A percentile compares a stretch with the other conserved stretches of the same genome.
Conservation (phyloP, 2,888 invertebrate genomes). For the Athripsodes cinereus region DNA sequence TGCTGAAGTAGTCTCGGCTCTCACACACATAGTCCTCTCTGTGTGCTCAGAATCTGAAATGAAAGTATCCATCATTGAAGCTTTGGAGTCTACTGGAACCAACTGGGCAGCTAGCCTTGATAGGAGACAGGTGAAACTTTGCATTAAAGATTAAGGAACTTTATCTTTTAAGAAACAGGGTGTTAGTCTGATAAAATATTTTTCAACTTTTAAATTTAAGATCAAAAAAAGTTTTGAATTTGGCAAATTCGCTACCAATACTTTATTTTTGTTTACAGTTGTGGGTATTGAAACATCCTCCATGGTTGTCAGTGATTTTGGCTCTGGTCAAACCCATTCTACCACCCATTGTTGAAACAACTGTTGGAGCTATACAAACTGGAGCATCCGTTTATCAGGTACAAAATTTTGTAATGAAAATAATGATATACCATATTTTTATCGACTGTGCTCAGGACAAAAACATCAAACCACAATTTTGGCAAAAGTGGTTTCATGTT, state of each 20-base stretch:
- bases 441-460: no score
- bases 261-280: constrained; percentile 46
- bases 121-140: constrained; percentile 58
- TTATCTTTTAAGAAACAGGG: no score
- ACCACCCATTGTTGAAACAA: constrained; percentile 58
- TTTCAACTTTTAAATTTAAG: neutral
- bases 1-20: constrained; percentile 55
- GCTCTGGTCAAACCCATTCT: constrained; percentile 58
- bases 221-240: no score
- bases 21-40: constrained; percentile 57
- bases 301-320: constrained; percentile 70
- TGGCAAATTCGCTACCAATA: neutral
- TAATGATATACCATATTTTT: no score
- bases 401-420: no score
- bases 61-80: constrained; percentile 55
- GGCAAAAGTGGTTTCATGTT: no score
- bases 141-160: neutral
- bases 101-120: constrained; percentile 71
- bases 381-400: constrained; percentile 76
- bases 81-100: constrained; percentile 51
- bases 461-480: no score
- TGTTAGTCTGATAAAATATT: neutral
- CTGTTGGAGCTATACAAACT: constrained; percentile 64
- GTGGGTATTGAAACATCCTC: constrained; percentile 74
- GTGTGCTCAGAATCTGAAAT: constrained; percentile 60